Evolutionary conservation across 1,140 invertebrate genomes (phyloP), one percentile per base, ranked within the genome.

Genomic region (Bombus confusus): DNA sequence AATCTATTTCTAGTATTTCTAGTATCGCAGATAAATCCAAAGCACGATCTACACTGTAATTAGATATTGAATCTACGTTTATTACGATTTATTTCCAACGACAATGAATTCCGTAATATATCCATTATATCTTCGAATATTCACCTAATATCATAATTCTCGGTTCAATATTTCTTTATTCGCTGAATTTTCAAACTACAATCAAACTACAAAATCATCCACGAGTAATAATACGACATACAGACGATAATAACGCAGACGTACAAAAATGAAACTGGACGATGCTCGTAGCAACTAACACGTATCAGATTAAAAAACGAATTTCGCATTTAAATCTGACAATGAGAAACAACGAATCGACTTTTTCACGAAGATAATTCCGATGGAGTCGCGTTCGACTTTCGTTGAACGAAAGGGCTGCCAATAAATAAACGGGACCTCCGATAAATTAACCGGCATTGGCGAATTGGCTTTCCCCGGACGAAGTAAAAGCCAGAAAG

Each of bases 401-500:
- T 86, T 88, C 66, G 76, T 34, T 59, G 74, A 72, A 4, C 71
- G 71, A 68, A 85, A 80, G 86, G 75, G 77, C 80, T 79, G 52
- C 64, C 89, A 75, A 91, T 91, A 91, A 91, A 90, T 91, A 91
- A 73, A 88, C 77, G 77, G 66, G n/a, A 41, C 59, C 82, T 59
- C 15, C 87, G 85, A 87, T 91, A 91, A 91, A 91, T 91, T 91
- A 91, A 87, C 75, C 86, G 71, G 41, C 80, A 57, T 86, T 83
- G 85, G 76, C 85, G 89, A 87, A 90, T 91, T 90, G 89, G 64
- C 90, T 88, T 82, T 84, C 66, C 85, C 84, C 78, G 71, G 10
- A 39, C 47, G 43, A 43, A 76, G 43, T 52, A 25, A 47, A 25
- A 64, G 41, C 62, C 47, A 72, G 78, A 62, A 4, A 62, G 59